phyloP scores from a whole-genome alignment of 2,888 invertebrate genomes.

The Macropis europaea region DNA sequence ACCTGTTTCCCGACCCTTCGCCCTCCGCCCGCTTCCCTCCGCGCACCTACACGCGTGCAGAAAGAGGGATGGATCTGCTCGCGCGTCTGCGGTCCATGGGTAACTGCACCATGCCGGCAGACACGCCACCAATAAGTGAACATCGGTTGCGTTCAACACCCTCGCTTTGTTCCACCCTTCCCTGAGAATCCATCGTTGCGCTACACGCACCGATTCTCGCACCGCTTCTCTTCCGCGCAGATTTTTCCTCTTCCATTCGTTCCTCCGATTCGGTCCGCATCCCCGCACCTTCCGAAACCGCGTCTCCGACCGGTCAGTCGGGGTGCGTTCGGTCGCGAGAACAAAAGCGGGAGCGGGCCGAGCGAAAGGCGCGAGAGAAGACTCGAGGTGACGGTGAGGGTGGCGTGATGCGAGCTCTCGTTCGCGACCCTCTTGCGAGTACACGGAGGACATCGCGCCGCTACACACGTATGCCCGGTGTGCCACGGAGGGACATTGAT shows the following conservation, averaged over 20 bases:
- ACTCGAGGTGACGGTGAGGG: conserved; percentile 49
- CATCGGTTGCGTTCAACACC: conserved; percentile 77
- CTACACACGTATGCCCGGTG: conserved; percentile 65
- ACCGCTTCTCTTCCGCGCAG: conserved; percentile 45
- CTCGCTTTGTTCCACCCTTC: conserved; percentile 68
- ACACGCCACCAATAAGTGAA: conserved; percentile 80
- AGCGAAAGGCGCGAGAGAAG: conserved; percentile 45
- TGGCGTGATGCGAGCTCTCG: conserved; percentile 65
- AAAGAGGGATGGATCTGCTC: conserved; percentile 58
- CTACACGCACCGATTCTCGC: conserved; percentile 66
- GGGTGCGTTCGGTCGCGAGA: background rate
- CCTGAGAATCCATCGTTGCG: conserved; percentile 65
- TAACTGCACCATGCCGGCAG: conserved; percentile 77
- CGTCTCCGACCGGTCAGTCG: too few relatives aligned
- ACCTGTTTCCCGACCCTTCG: conserved; percentile 74
- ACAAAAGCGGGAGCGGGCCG: conserved; percentile 9
- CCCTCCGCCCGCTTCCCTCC: conserved; percentile 43
- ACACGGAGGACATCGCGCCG: conserved; percentile 65
- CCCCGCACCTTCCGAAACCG: too few relatives aligned
- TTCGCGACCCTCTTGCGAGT: conserved; percentile 60
- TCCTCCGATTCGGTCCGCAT: background rate
- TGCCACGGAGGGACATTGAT: conserved; percentile 70
- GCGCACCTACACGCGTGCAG: conserved; percentile 29
- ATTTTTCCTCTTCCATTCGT: conserved; percentile 23
- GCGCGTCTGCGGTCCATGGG: conserved; percentile 66